Evolutionary conservation across 2,888 invertebrate species (phyloP), one percentile per base, ranked within the genome.

Genomic region (Heliconius ethilla): DNA sequence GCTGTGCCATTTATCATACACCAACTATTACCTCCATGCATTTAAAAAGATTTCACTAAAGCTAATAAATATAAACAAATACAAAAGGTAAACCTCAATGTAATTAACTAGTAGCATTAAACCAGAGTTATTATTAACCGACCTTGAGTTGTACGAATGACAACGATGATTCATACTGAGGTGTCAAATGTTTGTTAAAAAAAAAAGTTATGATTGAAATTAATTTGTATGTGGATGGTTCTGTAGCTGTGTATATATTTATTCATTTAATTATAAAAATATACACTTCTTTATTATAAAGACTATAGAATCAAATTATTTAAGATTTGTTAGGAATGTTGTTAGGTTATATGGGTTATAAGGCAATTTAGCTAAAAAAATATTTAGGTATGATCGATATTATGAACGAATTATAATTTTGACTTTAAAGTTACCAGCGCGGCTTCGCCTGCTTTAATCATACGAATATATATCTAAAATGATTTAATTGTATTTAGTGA

Each of bases 121-220:
- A 55, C 65, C 62, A 66, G 29, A 72, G 27, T 72, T 37, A 74
- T 62, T 51, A 74, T 40, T 74, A 72, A 33, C 5, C 59, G 77
- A 67, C 77, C 77, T 77, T 77, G 77, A 33, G 22, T n/a, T 1
- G 37, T 51, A 33, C 65, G 45, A 66, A 33, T 25, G 65, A 66
- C 66, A 59, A 77, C 15, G 59, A 59, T 73, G 77, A 77, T 63
- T 77, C 77, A 77, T 63, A 18, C 1, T 6, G 55, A 72, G 37
- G 33, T 59, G 72, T 72, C 59, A 29, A 59, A 9, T 15, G 4
- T 72, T 72, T 11, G 15, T 15, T 27, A 70, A 70, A 72, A 29
- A 70, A 72, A 72, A 72, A 1, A 4, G 13, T 22, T 70, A 29
- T 7, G 33, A 33, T 55, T 7, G 40, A 69, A 69, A 15, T 13